Evolutionary conservation across 2,797 vertebrate genomes (phyloP).

Genomic region (Rhinella marina): DNA sequence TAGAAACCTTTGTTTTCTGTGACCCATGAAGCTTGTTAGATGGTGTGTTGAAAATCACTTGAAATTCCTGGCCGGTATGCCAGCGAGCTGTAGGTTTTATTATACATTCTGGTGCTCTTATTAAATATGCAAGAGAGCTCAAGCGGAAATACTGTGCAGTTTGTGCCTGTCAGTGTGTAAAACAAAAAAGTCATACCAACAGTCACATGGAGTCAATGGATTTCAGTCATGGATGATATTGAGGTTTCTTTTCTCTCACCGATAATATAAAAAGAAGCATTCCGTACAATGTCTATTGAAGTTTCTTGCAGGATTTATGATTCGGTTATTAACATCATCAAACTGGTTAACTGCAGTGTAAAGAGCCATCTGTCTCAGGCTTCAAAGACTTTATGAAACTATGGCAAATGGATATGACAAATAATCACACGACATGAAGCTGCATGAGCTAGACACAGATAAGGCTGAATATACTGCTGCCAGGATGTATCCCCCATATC

Average conservation of each 20-base stretch:
- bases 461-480: not conserved
- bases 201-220: conserved; percentile 32
- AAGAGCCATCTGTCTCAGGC: conserved; percentile 43
- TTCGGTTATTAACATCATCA: conserved; percentile 49
- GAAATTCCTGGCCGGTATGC: conserved; percentile 33
- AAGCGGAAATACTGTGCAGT: conserved; percentile 37
- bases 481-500: not conserved
- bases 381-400: conserved; percentile 36
- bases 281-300: conserved; percentile 15
- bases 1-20: conserved; percentile 35
- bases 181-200: conserved; percentile 31
- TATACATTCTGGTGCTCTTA: conserved; percentile 47
- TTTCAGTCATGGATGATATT: conserved; percentile 31
- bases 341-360: conserved; percentile 40
- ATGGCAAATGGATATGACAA: conserved; percentile 35
- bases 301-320: conserved; percentile 35
- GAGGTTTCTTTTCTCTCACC: not conserved
- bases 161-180: conserved; percentile 43
- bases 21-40: conserved; percentile 43
- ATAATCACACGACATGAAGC: conserved; percentile 14
- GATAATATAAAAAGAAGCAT: conserved; percentile 2
- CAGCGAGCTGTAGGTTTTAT: conserved; percentile 31
- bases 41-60: conserved; percentile 46
- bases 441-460: not conserved
- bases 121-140: conserved; percentile 42